Evolutionary conservation across 2,888 invertebrate genomes (phyloP).

Genomic region (Camponotus fellah): DNA sequence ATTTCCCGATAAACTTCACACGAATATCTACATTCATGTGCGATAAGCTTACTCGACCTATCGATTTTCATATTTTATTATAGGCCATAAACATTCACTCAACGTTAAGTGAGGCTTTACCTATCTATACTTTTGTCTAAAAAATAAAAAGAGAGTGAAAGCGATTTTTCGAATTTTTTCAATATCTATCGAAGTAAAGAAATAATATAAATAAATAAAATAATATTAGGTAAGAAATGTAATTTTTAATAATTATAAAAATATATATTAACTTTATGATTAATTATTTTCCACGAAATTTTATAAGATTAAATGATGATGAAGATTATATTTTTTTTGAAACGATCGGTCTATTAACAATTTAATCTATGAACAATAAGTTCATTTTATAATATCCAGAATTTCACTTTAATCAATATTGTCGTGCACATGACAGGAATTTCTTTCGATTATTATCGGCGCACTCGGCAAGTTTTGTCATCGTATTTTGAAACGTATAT

Average conservation of each 20-base stretch:
- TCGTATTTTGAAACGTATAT: neutral
- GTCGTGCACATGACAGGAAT: constrained; percentile 61
- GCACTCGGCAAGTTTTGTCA: neutral
- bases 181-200: neutral
- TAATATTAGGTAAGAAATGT: neutral
- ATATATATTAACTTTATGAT: neutral
- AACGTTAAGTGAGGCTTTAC: constrained; percentile 18
- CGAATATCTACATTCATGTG: constrained; percentile 8
- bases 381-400: constrained; percentile 43
- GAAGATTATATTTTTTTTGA: neutral
- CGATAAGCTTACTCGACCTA: constrained; percentile 18
- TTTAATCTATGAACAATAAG: constrained; percentile 15
- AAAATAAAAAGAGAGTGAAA: neutral
- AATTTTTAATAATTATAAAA: neutral
- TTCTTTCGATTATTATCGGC: constrained; percentile 32
- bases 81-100: constrained; percentile 15
- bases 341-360: constrained; percentile 12
- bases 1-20: constrained; percentile 13
- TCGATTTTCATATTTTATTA: constrained; percentile 34
- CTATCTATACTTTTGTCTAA: neutral
- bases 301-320: neutral
- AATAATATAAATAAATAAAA: neutral
- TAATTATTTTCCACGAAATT: constrained; percentile 4
- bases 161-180: neutral
- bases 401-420: constrained; percentile 71